A percentile compares a stretch with the other conserved stretches of the same genome.
These are phyloP conservation scores for Cervus canadensis DNA, from an alignment of 2,113 vertebrate genomes.

Conservation along the genomic window DNA sequence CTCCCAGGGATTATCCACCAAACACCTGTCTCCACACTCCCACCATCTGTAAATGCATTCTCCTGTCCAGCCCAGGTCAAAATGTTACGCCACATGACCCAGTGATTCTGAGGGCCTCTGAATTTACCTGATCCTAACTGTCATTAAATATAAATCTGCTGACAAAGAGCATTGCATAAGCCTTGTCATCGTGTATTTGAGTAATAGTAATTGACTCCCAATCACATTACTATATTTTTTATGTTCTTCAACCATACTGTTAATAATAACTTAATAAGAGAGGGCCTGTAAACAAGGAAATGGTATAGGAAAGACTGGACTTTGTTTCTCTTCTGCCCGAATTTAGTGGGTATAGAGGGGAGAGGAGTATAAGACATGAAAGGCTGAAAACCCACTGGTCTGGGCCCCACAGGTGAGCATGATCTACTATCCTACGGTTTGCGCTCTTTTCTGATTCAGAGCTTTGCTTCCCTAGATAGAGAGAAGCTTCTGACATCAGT, in stretches of 20 bases:
- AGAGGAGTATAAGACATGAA: not conserved
- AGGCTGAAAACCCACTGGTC: not conserved
- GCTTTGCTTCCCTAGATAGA: not conserved
- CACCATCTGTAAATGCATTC: not conserved
- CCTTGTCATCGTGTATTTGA: conserved; percentile 11
- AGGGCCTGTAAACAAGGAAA: conserved; percentile 44
- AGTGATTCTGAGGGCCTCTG: not conserved
- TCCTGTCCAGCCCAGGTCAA: not conserved
- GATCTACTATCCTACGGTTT: not conserved
- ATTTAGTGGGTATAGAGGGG: not conserved
- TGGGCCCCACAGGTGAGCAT: not conserved
- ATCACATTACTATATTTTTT: conserved; percentile 38
- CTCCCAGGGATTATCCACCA: not conserved
- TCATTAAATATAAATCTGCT: conserved; percentile 36
- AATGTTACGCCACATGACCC: not conserved
- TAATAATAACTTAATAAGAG: conserved; percentile 41
- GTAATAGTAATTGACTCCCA: conserved; percentile 27
- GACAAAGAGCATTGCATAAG: conserved; percentile 13
- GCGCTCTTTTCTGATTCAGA: not conserved
- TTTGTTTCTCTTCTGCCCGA: conserved; percentile 38
- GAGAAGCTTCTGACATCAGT: not conserved
- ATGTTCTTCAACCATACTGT: conserved; percentile 23
- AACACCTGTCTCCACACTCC: not conserved
- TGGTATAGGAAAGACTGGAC: not conserved
- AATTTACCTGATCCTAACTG: not conserved